Conservation (phyloP, 1,140 invertebrate species). For the Lasioglossum baleicum region DNA sequence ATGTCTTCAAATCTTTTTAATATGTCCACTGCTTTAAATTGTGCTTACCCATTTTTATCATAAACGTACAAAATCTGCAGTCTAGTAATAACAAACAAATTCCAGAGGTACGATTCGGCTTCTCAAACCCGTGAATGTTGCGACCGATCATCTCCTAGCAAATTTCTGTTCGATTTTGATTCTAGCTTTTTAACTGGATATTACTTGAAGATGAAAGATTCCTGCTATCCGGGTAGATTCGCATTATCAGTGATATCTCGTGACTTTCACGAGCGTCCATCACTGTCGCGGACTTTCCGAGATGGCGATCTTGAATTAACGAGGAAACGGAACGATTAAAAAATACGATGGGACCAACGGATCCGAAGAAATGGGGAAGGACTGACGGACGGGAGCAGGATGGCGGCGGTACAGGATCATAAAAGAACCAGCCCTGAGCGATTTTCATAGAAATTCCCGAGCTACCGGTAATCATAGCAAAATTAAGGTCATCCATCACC, state of each 20-base stretch:
- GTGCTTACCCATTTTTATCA: too few relatives aligned
- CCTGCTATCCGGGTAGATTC: neutral
- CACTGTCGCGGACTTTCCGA: slow-evolving; percentile 8
- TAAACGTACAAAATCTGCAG: too few relatives aligned
- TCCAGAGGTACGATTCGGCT: too few relatives aligned
- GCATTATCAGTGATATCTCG: neutral
- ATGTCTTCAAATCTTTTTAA: too few relatives aligned
- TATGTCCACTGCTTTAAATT: too few relatives aligned
- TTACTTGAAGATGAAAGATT: neutral
- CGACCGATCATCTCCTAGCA: neutral
- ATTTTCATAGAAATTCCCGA: slow-evolving; percentile 75
- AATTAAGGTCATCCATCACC: slow-evolving; percentile 77
- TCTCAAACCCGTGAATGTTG: neutral
- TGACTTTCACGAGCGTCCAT: slow-evolving; percentile 28
- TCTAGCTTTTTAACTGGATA: neutral
- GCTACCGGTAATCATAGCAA: slow-evolving; percentile 72
- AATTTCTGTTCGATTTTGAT: neutral
- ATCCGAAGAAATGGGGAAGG: slow-evolving; percentile 15
- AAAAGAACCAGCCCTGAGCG: slow-evolving; percentile 63
- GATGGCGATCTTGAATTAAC: slow-evolving; percentile 19
- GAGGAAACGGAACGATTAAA: slow-evolving; percentile 25
- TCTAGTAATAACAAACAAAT: too few relatives aligned
- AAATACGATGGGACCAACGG: slow-evolving; percentile 15
- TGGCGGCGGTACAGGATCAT: slow-evolving; percentile 27
- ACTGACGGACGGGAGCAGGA: neutral